These are phyloP conservation scores for Oreocharis arfaki DNA, from an alignment of 2,113 vertebrate genomes.

Conservation along the genomic window DNA sequence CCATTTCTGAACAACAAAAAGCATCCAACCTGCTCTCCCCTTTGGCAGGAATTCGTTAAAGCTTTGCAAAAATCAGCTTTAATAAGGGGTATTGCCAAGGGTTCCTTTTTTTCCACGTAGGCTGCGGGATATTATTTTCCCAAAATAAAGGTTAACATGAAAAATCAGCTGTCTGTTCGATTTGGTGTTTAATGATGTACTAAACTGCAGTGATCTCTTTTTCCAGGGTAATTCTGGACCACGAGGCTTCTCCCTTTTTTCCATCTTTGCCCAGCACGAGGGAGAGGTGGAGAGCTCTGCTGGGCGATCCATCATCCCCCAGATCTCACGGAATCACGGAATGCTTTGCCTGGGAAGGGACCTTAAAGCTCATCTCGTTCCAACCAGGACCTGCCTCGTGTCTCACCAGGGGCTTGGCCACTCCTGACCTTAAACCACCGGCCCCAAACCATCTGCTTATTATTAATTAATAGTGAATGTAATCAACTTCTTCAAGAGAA, in stretches of 20 bases:
- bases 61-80: background rate
- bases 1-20: background rate
- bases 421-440: background rate
- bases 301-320: background rate
- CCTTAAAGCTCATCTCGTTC: background rate
- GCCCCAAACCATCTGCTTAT: background rate
- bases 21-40: background rate
- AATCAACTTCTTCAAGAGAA: background rate
- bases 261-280: background rate
- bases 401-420: background rate
- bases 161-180: background rate
- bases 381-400: background rate
- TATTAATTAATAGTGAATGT: background rate
- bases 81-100: background rate
- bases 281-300: background rate
- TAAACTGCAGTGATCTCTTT: background rate
- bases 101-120: background rate
- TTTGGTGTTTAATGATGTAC: background rate
- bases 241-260: background rate
- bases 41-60: background rate
- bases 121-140: background rate
- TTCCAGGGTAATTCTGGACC: background rate
- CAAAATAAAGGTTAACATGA: background rate
- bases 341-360: background rate
- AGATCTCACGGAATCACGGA: fast-evolving